Evolutionary conservation across 2,888 invertebrate genomes (phyloP), one percentile per base, ranked within the genome.

Genomic region (Aphidius colemani): DNA sequence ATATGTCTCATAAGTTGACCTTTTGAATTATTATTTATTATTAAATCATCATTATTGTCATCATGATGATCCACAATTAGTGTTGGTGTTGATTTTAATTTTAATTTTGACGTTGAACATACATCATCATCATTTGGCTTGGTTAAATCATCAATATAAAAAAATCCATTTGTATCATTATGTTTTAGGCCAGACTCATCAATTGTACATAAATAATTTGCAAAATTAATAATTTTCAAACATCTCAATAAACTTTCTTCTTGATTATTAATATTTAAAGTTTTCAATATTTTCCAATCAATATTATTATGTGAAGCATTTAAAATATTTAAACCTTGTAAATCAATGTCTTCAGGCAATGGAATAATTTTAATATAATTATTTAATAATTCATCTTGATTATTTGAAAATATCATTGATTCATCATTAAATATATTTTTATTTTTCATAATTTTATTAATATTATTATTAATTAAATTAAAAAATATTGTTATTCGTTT

Each of bases 221-320:
- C 95, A 83, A 95, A 95, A 70, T 90, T 88, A 44, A 93, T 86
- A 75, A 95, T 87, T 80, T 92, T 92, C 63, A 91, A 85, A 50
- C 90, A 88, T 71, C 95, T 86, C 69, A 94, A 83, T 39, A 93
- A 84, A 61, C 90, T 89, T 80, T 93, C 92, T 77, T 94, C 92
- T 75, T 85, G 86, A 2, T 84, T 79, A 44, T 85, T 84, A 65
- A 89, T 83, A 70, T 84, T 85, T 64, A 84, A 84, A 69, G 84
- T 86, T 11, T 85, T 83, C 56, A 88, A 75, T 67, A 85, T 84
- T 67, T 88, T 85, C 93, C 93, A 93, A 75, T 92, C 88, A 6
- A 92, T 83, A 18, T 87, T 85, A 70, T 88, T 86, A 74, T 92
- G 91, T 50, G 88, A 87, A 70, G 85, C 86, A 72, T 88, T 87